Conservation (phyloP, 2,888 invertebrate species). For the Drosophila hamatofila region DNA sequence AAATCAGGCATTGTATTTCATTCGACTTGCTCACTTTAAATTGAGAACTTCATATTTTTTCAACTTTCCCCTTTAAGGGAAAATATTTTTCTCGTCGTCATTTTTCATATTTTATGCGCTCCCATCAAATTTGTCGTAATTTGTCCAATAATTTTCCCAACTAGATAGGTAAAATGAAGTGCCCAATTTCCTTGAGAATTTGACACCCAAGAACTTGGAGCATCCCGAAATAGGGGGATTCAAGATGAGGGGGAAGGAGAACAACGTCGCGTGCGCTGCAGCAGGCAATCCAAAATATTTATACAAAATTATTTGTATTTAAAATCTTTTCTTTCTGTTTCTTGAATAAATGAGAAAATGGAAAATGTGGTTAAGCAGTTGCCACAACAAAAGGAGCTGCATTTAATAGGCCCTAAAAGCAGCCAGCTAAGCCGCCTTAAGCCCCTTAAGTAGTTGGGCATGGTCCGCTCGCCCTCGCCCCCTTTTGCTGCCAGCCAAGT, state of each 20-base stretch:
- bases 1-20: slow-evolving; percentile 6
- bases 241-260: slow-evolving; percentile 27
- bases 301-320: slow-evolving; percentile 37
- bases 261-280: slow-evolving; percentile 64
- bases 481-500: slow-evolving; percentile 55
- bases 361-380: slow-evolving; percentile 7
- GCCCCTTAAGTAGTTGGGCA: slow-evolving; percentile 65
- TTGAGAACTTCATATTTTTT: background rate
- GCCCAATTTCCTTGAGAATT: slow-evolving; percentile 75
- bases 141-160: slow-evolving; percentile 65
- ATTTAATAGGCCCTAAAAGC: slow-evolving; percentile 38
- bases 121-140: slow-evolving; percentile 56
- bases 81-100: background rate
- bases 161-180: slow-evolving; percentile 71
- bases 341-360: background rate
- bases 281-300: slow-evolving; percentile 14
- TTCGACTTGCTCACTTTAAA: background rate
- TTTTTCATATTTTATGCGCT: slow-evolving; percentile 27
- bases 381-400: slow-evolving; percentile 34
- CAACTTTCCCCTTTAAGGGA: background rate
- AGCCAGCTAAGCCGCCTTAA: slow-evolving; percentile 61
- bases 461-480: slow-evolving; percentile 16
- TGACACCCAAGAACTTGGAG: slow-evolving; percentile 59
- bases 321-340: slow-evolving; percentile 12
- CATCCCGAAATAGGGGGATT: slow-evolving; percentile 14